Percentiles rank a stretch among this genome's conserved stretches.
phyloP scores from a whole-genome alignment of 2,797 vertebrate species.

The Microtus obscurus region DNA sequence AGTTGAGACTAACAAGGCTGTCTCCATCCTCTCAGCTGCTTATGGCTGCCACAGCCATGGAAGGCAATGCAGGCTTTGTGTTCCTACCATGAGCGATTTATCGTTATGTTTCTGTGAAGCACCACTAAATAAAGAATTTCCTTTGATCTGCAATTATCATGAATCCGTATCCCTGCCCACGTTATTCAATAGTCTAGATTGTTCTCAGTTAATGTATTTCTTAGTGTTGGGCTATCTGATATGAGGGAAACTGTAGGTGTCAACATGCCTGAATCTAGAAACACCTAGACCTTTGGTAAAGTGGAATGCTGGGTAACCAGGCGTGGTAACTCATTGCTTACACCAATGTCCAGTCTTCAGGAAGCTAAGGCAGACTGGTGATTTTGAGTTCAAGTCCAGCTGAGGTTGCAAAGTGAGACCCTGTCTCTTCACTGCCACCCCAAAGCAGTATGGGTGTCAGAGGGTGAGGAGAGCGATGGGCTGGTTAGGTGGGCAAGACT shows the following conservation, averaged over 20 bases:
- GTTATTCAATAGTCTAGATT: not conserved
- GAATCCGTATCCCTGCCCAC: not conserved
- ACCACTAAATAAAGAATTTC: not conserved
- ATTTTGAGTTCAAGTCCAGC: not conserved
- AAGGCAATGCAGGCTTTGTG: not conserved
- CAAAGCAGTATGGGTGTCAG: not conserved
- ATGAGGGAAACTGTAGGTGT: not conserved
- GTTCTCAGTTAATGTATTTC: not conserved
- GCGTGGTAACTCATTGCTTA: not conserved
- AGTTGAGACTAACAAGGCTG: not conserved
- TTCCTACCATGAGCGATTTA: not conserved
- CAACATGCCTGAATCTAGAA: not conserved
- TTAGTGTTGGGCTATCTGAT: not conserved
- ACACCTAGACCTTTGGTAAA: not conserved
- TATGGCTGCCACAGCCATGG: too few species aligned
- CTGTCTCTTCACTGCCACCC: not conserved
- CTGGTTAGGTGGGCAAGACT: not conserved
- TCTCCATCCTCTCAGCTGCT: not conserved
- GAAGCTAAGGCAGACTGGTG: not conserved
- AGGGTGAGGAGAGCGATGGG: not conserved
- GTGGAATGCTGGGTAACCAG: not conserved
- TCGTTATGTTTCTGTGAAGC: not conserved
- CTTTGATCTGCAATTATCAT: not conserved
- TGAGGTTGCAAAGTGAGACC: not conserved
- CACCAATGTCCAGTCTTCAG: not conserved